Evolutionary conservation across 2,113 vertebrate genomes (phyloP).

Genomic region (Syngnathus scovelli): DNA sequence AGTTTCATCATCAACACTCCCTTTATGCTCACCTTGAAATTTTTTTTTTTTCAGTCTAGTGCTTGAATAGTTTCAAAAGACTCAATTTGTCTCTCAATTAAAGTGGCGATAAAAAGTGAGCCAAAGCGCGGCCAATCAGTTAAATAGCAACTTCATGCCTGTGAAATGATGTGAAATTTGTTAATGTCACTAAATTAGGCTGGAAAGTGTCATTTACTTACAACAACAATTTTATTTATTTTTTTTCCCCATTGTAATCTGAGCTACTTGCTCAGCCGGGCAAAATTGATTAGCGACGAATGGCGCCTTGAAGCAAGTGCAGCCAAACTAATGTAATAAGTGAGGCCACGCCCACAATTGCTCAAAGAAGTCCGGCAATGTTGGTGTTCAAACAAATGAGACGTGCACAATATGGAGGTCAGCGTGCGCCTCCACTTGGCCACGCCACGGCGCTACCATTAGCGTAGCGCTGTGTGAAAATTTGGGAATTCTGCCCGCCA

Average conservation of each 20-base stretch:
- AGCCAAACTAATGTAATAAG: neutral
- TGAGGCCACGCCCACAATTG: neutral
- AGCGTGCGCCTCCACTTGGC: neutral
- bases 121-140: no score
- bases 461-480: neutral
- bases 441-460: neutral
- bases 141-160: neutral
- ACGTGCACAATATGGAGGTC: neutral
- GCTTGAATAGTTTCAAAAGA: neutral
- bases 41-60: neutral
- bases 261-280: neutral
- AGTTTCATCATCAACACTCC: neutral
- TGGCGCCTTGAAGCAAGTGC: neutral
- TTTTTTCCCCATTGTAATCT: no score
- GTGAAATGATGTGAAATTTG: neutral
- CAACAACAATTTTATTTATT: no score
- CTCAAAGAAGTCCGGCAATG: neutral
- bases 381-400: neutral
- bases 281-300: neutral
- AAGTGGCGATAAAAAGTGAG: neutral
- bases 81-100: neutral
- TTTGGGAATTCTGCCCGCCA: constrained; percentile 38
- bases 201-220: neutral
- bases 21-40: neutral
- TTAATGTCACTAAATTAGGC: no score